Evolutionary conservation across 1,140 invertebrate species (phyloP).

Genomic region (Laupala kohalensis): DNA sequence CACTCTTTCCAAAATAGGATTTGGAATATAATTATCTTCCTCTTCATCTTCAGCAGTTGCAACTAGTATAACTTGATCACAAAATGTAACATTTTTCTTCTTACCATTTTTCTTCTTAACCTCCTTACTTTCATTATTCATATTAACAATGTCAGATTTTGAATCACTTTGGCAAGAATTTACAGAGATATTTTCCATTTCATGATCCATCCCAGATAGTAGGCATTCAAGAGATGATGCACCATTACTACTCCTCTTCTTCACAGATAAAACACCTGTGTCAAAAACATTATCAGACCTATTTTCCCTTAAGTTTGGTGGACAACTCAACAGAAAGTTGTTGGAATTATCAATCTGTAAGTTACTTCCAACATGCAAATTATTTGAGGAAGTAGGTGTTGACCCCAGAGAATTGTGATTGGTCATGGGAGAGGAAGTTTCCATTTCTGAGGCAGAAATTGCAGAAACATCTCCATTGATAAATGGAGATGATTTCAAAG

Average conservation of each 20-base stretch:
- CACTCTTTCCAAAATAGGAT: conserved; percentile 77
- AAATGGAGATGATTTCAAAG: background rate
- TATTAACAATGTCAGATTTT: conserved; percentile 14
- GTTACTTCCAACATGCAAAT: background rate
- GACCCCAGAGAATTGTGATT: background rate
- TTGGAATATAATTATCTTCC: conserved; percentile 78
- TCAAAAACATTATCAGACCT: conserved; percentile 1
- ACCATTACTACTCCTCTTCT: conserved; percentile 1
- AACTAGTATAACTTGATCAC: conserved; percentile 81
- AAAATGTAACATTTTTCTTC: conserved; percentile 89
- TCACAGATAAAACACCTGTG: conserved; percentile 4
- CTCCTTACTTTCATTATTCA: conserved; percentile 21
- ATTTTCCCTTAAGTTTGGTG: conserved; percentile 1
- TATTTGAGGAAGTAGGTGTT: background rate
- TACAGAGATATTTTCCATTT: conserved; percentile 10
- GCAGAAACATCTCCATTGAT: background rate
- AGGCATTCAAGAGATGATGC: conserved; percentile 6
- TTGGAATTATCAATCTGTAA: background rate
- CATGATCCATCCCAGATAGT: conserved; percentile 3
- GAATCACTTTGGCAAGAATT: conserved; percentile 16
- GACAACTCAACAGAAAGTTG: conserved; percentile 1
- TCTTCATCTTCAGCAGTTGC: conserved; percentile 83
- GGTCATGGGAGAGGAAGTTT: background rate
- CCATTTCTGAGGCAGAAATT: background rate
- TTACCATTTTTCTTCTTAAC: conserved; percentile 45